Percentiles rank a stretch among this genome's conserved stretches.
These are phyloP conservation scores for Chelonia mydas DNA, from an alignment of 2,797 vertebrate species.

Conservation along the genomic window DNA sequence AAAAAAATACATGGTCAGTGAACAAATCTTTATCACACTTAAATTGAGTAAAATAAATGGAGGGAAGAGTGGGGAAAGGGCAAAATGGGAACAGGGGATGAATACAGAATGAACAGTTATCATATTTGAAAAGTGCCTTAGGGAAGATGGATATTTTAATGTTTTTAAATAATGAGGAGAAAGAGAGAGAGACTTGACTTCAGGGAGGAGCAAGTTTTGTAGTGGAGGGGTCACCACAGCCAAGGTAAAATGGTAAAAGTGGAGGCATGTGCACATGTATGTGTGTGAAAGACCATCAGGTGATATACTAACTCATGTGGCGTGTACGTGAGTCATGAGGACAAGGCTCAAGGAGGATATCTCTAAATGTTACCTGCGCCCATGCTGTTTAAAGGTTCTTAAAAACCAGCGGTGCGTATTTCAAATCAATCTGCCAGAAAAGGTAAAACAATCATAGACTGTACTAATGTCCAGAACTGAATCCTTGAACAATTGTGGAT, in stretches of 20 bases:
- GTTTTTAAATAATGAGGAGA: not conserved
- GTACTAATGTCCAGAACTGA: constrained; percentile 26
- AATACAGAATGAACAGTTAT: not conserved
- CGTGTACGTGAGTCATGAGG: not conserved
- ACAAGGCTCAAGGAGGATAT: not conserved
- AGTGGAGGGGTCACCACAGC: fast-evolving
- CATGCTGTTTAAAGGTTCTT: not conserved
- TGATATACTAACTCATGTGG: not conserved
- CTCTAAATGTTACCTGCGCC: not conserved
- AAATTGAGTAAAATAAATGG: not conserved
- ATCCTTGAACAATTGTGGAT: constrained; percentile 3
- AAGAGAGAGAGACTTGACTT: not conserved
- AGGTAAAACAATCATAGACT: constrained; percentile 27
- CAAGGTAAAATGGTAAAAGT: not conserved
- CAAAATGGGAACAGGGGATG: not conserved
- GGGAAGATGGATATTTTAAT: not conserved
- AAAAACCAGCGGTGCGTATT: constrained; percentile 7
- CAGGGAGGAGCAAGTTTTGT: not conserved
- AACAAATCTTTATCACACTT: not conserved
- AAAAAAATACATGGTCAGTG: not conserved
- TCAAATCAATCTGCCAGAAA: constrained; percentile 24
- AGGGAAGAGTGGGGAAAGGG: not conserved
- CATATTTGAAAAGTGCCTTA: not conserved
- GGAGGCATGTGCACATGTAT: not conserved
- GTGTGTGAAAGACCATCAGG: not conserved